Evolutionary conservation across 2,888 invertebrate genomes (phyloP).

Genomic region (Phanerotoma sp.): DNA sequence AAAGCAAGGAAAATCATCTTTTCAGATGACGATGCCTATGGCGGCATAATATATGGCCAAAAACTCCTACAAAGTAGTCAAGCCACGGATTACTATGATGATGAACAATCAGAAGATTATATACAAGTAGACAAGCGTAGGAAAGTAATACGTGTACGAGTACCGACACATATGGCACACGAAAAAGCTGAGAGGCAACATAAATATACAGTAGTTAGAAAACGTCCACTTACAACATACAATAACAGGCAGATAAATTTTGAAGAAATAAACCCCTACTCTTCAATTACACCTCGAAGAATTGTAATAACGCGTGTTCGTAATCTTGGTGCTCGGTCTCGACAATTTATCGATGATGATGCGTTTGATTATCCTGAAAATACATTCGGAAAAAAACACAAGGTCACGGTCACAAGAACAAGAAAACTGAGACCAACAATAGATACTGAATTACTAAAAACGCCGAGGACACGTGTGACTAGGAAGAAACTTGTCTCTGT

Average conservation of each 20-base stretch:
- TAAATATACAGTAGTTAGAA: conserved; percentile 50
- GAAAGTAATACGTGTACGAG: conserved; percentile 53
- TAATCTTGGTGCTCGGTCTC: conserved; percentile 36
- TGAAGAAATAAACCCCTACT: conserved; percentile 10
- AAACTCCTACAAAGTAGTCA: conserved; percentile 29
- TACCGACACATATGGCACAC: conserved; percentile 46
- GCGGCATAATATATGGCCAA: conserved; percentile 30
- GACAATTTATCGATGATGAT: conserved; percentile 18
- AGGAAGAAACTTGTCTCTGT: conserved; percentile 51
- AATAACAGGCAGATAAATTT: conserved; percentile 22
- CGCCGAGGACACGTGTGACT: conserved; percentile 41
- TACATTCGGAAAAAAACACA: conserved; percentile 37
- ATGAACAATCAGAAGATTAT: conserved; percentile 3
- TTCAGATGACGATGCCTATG: conserved; percentile 38
- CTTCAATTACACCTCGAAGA: conserved; percentile 39
- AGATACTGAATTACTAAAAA: conserved; percentile 25
- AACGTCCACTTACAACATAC: conserved; percentile 49
- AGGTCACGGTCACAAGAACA: conserved; percentile 52
- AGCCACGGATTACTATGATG: conserved; percentile 14
- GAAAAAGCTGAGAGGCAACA: conserved; percentile 44
- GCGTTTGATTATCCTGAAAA: conserved; percentile 2
- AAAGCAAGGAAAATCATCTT: conserved; percentile 32
- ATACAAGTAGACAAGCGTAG: conserved; percentile 38
- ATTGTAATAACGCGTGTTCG: conserved; percentile 50
- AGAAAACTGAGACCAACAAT: conserved; percentile 46